A percentile compares a stretch with the other conserved stretches of the same genome.
Conservation (phyloP, 2,113 vertebrate genomes). For the Setophaga petechia region DNA sequence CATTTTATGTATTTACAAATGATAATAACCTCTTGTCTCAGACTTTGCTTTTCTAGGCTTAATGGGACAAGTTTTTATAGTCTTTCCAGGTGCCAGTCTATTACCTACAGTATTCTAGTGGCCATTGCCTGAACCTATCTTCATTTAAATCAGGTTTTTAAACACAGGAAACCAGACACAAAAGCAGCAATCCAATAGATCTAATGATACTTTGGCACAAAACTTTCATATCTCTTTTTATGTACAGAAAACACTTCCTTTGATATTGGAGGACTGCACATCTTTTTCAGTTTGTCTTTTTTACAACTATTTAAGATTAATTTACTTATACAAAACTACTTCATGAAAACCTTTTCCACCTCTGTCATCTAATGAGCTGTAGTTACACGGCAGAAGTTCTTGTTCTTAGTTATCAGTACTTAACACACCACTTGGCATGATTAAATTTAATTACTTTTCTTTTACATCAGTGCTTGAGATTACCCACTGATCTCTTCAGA, state of each 20-base stretch:
- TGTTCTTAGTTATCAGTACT: neutral
- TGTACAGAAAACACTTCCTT: neutral
- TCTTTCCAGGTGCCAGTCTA: neutral
- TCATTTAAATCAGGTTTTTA: neutral
- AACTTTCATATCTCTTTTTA: neutral
- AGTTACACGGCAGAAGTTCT: neutral
- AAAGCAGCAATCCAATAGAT: neutral
- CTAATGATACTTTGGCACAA: neutral
- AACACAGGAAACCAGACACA: neutral
- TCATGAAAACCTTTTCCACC: neutral
- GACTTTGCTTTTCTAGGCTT: neutral
- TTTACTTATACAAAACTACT: neutral
- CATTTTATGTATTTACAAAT: neutral
- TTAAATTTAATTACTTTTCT: neutral
- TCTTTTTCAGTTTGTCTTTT: neutral
- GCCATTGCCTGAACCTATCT: neutral
- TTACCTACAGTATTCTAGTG: neutral
- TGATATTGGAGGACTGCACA: neutral
- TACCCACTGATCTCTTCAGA: neutral
- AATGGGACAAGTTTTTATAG: neutral
- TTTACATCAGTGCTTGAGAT: neutral
- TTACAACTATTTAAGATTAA: neutral
- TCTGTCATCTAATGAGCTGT: neutral
- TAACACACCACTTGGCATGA: neutral
- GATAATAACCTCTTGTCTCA: neutral